Evolutionary conservation across 2,888 invertebrate genomes (phyloP).

Genomic region (Drosophila maculinotata): DNA sequence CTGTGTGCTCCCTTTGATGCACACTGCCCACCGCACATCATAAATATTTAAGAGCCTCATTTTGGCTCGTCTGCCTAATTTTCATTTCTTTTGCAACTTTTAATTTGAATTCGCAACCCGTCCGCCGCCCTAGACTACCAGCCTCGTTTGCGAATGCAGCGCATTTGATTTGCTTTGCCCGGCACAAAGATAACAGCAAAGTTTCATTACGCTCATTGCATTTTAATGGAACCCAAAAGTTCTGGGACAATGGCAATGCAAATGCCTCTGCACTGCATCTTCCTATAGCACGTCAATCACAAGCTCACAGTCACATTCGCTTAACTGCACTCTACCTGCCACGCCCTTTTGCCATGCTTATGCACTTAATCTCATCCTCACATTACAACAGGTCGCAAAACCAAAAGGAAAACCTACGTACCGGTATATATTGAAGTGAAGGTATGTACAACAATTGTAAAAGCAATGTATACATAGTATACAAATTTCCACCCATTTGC

Average conservation of each 20-base stretch:
- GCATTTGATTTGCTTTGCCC: constrained; percentile 68
- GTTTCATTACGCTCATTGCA: constrained; percentile 74
- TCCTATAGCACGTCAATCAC: constrained; percentile 62
- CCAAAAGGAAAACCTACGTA: constrained; percentile 74
- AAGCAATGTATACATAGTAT: neutral
- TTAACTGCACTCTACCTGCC: constrained; percentile 37
- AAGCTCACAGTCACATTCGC: constrained; percentile 50
- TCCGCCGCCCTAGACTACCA: constrained; percentile 4
- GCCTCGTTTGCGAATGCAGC: constrained; percentile 38
- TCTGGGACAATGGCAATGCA: constrained; percentile 50
- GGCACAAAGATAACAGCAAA: constrained; percentile 62
- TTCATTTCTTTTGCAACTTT: constrained; percentile 79
- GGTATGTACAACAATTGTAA: constrained; percentile 65
- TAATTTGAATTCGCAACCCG: constrained; percentile 69
- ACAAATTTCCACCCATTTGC: constrained; percentile 26
- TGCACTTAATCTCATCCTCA: constrained; percentile 14
- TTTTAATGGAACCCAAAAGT: constrained; percentile 68
- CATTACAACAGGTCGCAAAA: constrained; percentile 61
- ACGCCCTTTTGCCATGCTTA: constrained; percentile 47
- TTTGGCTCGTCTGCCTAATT: constrained; percentile 62
- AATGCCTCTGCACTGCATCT: constrained; percentile 58
- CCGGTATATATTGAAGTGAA: constrained; percentile 83
- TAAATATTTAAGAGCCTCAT: constrained; percentile 82
- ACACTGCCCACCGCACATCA: constrained; percentile 64
- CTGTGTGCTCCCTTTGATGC: constrained; percentile 52